Conservation (phyloP, 1,140 invertebrate genomes). For the Schmidtea mediterranea region DNA sequence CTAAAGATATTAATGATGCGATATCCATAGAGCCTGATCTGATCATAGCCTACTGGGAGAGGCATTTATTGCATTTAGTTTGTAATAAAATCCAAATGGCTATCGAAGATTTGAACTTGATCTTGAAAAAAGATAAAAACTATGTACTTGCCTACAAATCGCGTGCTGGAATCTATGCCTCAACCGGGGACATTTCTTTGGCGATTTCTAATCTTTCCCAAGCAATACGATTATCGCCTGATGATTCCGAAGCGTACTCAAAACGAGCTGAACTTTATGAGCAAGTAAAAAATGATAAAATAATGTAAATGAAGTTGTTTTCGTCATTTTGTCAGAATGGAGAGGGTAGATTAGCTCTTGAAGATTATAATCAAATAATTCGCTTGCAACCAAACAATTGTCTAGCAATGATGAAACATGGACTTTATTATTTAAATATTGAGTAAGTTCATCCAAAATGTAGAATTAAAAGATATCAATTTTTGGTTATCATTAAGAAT, state of each 20-base stretch:
- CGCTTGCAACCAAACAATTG: constrained; percentile 18
- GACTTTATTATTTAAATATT: constrained; percentile 22
- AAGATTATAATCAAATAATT: constrained; percentile 19
- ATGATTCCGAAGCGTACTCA: constrained; percentile 22
- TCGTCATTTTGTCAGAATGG: constrained; percentile 11
- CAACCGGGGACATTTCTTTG: constrained; percentile 18
- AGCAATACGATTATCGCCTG: constrained; percentile 21
- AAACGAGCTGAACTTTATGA: constrained; percentile 23
- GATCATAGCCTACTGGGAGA: constrained; percentile 26
- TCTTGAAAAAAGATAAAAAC: constrained; percentile 19
- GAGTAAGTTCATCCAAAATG: constrained; percentile 12
- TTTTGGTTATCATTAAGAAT: no score
- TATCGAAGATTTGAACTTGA: constrained; percentile 20
- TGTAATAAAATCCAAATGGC: constrained; percentile 19
- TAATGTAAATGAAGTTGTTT: background rate
- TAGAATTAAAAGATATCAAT: background rate
- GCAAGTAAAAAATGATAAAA: constrained; percentile 10
- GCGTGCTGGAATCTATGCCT: constrained; percentile 19
- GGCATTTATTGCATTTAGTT: constrained; percentile 22
- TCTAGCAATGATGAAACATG: constrained; percentile 24
- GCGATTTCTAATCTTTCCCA: constrained; percentile 23
- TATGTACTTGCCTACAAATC: constrained; percentile 22
- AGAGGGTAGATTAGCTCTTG: constrained; percentile 20
- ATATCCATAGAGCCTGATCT: constrained; percentile 19
- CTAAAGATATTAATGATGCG: constrained; percentile 16